Evolutionary conservation across 2,888 invertebrate genomes (phyloP).

Genomic region (Andrena bucephala): DNA sequence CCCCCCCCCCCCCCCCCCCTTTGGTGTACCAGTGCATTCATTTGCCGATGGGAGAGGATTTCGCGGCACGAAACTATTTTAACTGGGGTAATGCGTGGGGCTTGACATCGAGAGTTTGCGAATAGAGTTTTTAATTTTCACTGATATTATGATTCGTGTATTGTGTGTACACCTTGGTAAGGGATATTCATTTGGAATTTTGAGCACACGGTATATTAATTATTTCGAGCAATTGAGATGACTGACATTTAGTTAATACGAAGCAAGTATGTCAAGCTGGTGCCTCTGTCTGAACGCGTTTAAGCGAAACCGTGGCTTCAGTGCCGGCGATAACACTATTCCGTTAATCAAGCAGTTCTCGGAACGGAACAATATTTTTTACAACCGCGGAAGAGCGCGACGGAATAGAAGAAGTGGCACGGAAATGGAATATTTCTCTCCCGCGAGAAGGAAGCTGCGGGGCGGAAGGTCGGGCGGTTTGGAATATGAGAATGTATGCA

Average conservation of each 20-base stretch:
- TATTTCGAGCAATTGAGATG: too few relatives aligned
- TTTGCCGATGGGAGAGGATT: slow-evolving; percentile 40
- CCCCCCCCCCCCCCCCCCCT: neutral
- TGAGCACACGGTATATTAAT: too few relatives aligned
- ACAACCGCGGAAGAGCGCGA: slow-evolving; percentile 23
- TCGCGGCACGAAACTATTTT: neutral
- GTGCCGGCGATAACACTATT: slow-evolving; percentile 15
- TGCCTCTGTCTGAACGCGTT: neutral
- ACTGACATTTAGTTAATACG: too few relatives aligned
- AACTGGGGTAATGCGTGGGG: neutral
- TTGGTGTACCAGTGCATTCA: slow-evolving; percentile 24
- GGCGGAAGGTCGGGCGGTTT: slow-evolving; percentile 49
- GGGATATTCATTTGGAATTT: too few relatives aligned
- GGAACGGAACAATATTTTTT: slow-evolving; percentile 50
- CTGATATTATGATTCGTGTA: too few relatives aligned
- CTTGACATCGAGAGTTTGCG: neutral
- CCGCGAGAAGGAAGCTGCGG: slow-evolving; percentile 28
- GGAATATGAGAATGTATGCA: slow-evolving; percentile 76
- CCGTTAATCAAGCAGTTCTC: slow-evolving; percentile 36
- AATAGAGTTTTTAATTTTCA: neutral
- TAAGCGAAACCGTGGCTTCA: slow-evolving; percentile 10
- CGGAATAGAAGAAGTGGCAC: slow-evolving; percentile 41
- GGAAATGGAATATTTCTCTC: slow-evolving; percentile 59
- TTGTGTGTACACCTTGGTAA: too few relatives aligned
- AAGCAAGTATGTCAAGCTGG: neutral